phyloP scores from a whole-genome alignment of 2,888 invertebrate species.

The Drosophila antonietae region DNA sequence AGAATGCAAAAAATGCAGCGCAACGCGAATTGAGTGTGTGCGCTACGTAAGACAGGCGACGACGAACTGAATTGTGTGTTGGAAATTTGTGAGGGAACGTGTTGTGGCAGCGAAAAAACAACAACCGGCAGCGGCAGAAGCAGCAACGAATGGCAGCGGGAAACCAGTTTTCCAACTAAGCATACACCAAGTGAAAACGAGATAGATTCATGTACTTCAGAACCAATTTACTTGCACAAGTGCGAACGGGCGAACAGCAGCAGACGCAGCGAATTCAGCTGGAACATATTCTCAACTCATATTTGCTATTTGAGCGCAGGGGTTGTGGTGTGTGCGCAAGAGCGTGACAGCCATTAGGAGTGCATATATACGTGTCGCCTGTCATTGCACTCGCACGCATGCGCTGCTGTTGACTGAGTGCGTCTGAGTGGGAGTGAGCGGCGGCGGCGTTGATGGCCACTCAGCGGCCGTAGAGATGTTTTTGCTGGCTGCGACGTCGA shows the following conservation, averaged over 20 bases:
- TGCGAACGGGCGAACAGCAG: slow-evolving; percentile 36
- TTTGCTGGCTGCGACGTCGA: slow-evolving; percentile 34
- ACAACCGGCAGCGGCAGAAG: slow-evolving; percentile 42
- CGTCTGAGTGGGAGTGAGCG: slow-evolving; percentile 56
- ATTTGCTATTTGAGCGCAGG: slow-evolving; percentile 61
- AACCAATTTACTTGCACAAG: slow-evolving; percentile 9
- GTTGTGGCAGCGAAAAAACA: slow-evolving; percentile 48
- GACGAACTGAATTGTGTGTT: slow-evolving; percentile 84
- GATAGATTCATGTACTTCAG: slow-evolving; percentile 16
- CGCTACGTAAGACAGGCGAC: slow-evolving; percentile 84
- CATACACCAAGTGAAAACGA: slow-evolving; percentile 40
- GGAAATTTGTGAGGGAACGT: slow-evolving; percentile 73
- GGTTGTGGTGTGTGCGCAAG: slow-evolving; percentile 54
- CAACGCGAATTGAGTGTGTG: slow-evolving; percentile 80
- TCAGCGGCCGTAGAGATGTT: slow-evolving; percentile 55
- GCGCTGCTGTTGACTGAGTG: slow-evolving; percentile 43
- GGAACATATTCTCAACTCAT: slow-evolving; percentile 51
- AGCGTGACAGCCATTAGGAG: slow-evolving; percentile 55
- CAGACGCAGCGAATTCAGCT: slow-evolving; percentile 44
- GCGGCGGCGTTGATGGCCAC: slow-evolving; percentile 66
- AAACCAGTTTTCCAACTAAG: slow-evolving; percentile 72
- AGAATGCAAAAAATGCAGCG: slow-evolving; percentile 42
- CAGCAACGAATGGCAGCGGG: slow-evolving; percentile 71
- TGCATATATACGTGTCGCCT: slow-evolving; percentile 23
- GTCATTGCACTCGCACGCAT: slow-evolving; percentile 70